A percentile compares a stretch with the other conserved stretches of the same genome.
These are phyloP conservation scores for Daphoenositta chrysoptera DNA, from an alignment of 2,113 vertebrate genomes.

Conservation along the genomic window DNA sequence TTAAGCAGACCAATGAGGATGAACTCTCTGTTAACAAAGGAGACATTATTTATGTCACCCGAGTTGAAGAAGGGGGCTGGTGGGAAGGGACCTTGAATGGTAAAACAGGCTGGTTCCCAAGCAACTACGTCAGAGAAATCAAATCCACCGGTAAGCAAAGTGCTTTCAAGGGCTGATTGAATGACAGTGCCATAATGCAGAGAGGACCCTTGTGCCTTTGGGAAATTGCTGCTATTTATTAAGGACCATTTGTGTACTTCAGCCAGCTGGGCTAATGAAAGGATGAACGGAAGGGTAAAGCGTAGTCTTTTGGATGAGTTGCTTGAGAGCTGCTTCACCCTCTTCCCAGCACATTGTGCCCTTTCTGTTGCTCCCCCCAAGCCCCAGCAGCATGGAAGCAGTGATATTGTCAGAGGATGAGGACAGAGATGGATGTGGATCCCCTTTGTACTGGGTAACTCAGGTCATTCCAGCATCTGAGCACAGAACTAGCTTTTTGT, in stretches of 20 bases:
- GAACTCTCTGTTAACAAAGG: slow-evolving; percentile 95
- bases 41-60: slow-evolving; percentile 90
- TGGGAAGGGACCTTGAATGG: slow-evolving; percentile 94
- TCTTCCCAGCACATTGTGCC: not conserved
- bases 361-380: not conserved
- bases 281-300: not conserved
- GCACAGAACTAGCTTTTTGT: not conserved
- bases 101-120: slow-evolving; percentile 97
- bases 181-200: not conserved
- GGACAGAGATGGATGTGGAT: not conserved
- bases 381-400: not conserved
- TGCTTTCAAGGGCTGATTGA: not conserved
- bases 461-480: not conserved
- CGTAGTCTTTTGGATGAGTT: not conserved
- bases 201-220: not conserved
- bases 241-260: not conserved
- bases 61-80: slow-evolving; percentile 97
- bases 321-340: not conserved
- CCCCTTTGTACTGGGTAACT: not conserved
- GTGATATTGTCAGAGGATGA: not conserved
- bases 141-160: slow-evolving; percentile 88
- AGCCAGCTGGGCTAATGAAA: not conserved
- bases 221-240: slow-evolving; percentile 29
- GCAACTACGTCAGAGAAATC: slow-evolving; percentile 96
- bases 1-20: slow-evolving; percentile 98